Base-by-base conservation (phyloP, 2,797 vertebrate genomes). In the Gastrophryne carolinensis region DNA sequence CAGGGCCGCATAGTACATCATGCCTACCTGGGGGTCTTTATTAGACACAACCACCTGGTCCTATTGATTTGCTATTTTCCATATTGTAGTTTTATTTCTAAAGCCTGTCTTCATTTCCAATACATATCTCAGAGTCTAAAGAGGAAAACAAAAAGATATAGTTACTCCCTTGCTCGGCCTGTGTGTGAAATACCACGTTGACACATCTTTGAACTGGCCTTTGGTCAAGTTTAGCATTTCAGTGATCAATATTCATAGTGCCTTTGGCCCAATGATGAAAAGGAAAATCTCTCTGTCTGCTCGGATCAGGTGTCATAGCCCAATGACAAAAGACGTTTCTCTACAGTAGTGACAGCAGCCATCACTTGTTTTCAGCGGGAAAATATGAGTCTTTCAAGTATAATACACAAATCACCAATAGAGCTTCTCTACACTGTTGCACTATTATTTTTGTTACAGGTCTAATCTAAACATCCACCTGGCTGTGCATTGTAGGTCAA, bases 211-310 rank as follows among this genome's bases (percentile, higher is more conserved):
- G 69, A 72, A 61, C 69, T 65, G 50, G 34, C 5, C 29, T 15
- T 24, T 34, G 15, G 30, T 39, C 32, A n/a, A 44, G 35, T 56
- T 57, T 67, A 50, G 19, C 15, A 68, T 17, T 50, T 58, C 27
- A 32, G n/a, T 71, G 66, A 76, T 61, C 49, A 77, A 64, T 65
- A 63, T 70, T 54, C 23, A 49, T 34, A 27, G 27, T 60, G 37
- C 50, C 68, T 72, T 29, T 56, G 30, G 56, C 60, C 39, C 24
- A 41, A 57, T 39, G 23, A 65, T 66, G 37, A 63, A 70, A 70
- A 56, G 66, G n/a, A 56, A 54, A 30, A 29, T 39, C 35, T 74
- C 57, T 62, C 17, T 6, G 26, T 37, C 23, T 54, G 7, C 10
- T 60, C 44, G 19, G 72, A 78, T 78, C 62, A 39, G 41, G 35